A percentile compares a stretch with the other conserved stretches of the same genome.
phyloP scores from a whole-genome alignment of 1,140 invertebrate species.

The Drosophila ogumai region DNA sequence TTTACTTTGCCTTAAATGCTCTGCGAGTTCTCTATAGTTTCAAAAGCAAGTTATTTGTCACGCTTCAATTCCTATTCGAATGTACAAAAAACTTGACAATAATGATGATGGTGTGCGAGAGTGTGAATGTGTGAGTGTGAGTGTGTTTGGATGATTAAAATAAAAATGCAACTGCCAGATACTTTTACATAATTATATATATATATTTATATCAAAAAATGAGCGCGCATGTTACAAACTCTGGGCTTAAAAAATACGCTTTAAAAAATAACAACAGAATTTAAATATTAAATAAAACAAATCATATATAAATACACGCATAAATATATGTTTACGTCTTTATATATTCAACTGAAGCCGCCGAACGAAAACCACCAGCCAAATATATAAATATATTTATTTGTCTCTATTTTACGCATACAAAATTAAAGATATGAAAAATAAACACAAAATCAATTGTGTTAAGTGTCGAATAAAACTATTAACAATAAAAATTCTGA shows the following conservation, averaged over 20 bases:
- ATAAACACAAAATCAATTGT: conserved; percentile 41
- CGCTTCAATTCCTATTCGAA: conserved; percentile 74
- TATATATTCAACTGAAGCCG: conserved; percentile 48
- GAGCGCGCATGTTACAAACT: conserved; percentile 81
- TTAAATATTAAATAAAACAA: conserved; percentile 83
- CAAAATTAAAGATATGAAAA: conserved; percentile 60
- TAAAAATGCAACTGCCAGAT: conserved; percentile 50
- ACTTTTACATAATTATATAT: conserved; percentile 77
- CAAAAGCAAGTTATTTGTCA: conserved; percentile 75
- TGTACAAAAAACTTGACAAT: conserved; percentile 30
- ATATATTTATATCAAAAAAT: conserved; percentile 81
- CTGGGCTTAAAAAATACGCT: conserved; percentile 76
- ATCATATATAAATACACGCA: conserved; percentile 59
- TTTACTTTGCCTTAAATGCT: conserved; percentile 39
- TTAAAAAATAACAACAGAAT: conserved; percentile 82
- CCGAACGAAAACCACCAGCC: conserved; percentile 21
- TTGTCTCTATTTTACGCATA: conserved; percentile 54
- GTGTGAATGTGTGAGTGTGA: not conserved
- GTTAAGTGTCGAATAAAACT: conserved; percentile 46
- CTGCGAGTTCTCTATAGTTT: conserved; percentile 61
- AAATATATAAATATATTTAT: conserved; percentile 53
- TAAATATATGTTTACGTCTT: conserved; percentile 41
- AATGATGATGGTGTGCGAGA: conserved; percentile 8
- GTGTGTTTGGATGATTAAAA: conserved; percentile 19
- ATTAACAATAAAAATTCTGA: conserved; percentile 64